Percentiles rank a stretch among this genome's conserved stretches.
phyloP scores from a whole-genome alignment of 2,797 vertebrate species.

The Menidia menidia region DNA sequence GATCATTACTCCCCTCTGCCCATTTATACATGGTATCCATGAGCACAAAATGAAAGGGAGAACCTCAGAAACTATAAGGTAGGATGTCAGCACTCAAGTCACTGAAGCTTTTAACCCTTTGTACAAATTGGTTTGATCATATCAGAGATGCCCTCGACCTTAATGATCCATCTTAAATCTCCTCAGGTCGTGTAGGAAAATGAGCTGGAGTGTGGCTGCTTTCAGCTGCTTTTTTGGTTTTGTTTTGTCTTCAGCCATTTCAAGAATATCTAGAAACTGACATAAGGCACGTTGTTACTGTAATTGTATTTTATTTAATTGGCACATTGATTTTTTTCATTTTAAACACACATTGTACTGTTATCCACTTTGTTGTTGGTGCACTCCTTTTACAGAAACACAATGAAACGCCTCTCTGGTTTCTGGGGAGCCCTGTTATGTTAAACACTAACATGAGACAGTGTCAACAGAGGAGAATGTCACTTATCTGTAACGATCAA shows the following conservation, averaged over 20 bases:
- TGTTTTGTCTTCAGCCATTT: conserved; percentile 32
- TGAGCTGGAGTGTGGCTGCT: conserved; percentile 43
- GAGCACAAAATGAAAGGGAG: conserved; percentile 72
- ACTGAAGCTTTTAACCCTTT: conserved; percentile 29
- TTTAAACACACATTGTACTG: conserved; percentile 48
- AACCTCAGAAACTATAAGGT: conserved; percentile 41
- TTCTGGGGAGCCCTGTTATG: conserved; percentile 17
- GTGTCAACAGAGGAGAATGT: conserved; percentile 23
- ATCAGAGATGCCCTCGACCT: conserved; percentile 49
- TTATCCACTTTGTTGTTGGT: conserved; percentile 28
- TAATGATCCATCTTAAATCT: conserved; percentile 39
- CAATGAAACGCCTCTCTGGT: conserved; percentile 32
- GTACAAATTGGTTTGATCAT: conserved; percentile 32
- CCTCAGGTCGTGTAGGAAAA: conserved; percentile 9
- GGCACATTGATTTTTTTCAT: conserved; percentile 66
- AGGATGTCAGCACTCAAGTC: conserved; percentile 28
- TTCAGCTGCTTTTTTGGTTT: conserved; percentile 20
- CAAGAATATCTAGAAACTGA: conserved; percentile 46
- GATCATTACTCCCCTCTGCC: conserved; percentile 32
- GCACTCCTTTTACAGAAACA: conserved; percentile 50
- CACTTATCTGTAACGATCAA: conserved; percentile 5
- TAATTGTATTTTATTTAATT: conserved; percentile 63
- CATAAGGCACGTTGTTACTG: conserved; percentile 52
- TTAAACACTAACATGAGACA: conserved; percentile 40
- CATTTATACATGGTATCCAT: conserved; percentile 91